Evolutionary conservation across 2,888 invertebrate species (phyloP), one percentile per base, ranked within the genome.

Genomic region (Synanthedon tipuliformis): DNA sequence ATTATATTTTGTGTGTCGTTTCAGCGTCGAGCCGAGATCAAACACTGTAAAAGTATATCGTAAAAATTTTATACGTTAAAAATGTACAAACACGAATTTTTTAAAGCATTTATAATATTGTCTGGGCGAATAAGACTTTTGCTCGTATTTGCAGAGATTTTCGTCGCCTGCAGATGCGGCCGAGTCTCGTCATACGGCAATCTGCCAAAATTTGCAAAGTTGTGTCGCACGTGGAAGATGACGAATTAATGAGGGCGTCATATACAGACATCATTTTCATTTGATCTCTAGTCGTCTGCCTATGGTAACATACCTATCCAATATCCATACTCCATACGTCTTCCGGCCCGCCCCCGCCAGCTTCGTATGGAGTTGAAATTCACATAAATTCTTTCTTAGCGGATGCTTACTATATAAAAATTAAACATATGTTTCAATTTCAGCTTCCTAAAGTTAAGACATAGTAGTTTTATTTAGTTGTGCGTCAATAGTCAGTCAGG

Each of bases 231-330:
- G 75, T 78, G 76, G 66, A 70, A 75, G 71, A 75, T 81, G 79
- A 80, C 78, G 73, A 71, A 77, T 84, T 83, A 83, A 83, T 81
- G 84, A 75, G 68, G 64, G 69, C 69, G 73, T 74, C 80, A 78
- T 78, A 76, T 79, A 77, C 61, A 55, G 56, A 56, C 56, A 59
- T 58, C 57, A 57, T 52, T 57, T 56, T 55, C 55, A 41, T 12
- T 41, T 41, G 41, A 41, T n/a, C n/a, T 12, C n/a, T n/a, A 27
- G 27, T 27, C 27, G 27, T 27, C 27, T 27, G 7, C 7, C 27
- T 27, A 27, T 27, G 27, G 27, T 27, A 27, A 27, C 7, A 27
- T 27, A 27, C 18, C 18, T 18, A 18, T 18, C 3, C n/a, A n/a
- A n/a, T n/a, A n/a, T n/a, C n/a, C n/a, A n/a, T n/a, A n/a, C n/a